Percentiles rank a stretch among this genome's conserved stretches.
These are phyloP conservation scores for Papilio demoleus DNA, from an alignment of 2,888 invertebrate species.

Conservation along the genomic window DNA sequence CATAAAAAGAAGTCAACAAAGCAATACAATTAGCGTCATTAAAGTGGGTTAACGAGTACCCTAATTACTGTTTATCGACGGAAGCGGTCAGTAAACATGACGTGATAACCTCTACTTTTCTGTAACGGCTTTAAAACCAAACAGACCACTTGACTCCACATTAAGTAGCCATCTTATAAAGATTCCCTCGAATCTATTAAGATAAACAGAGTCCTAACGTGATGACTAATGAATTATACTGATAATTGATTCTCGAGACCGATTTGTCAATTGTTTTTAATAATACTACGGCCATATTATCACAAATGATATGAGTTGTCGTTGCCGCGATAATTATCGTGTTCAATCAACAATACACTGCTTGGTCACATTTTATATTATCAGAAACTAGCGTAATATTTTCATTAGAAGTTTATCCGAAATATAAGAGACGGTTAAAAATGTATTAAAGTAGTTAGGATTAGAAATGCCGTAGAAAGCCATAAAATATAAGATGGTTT, in stretches of 20 bases:
- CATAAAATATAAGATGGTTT: too few species aligned
- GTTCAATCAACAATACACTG: too few species aligned
- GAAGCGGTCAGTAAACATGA: slow-evolving; percentile 21
- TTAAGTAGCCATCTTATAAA: not conserved
- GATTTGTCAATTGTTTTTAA: not conserved
- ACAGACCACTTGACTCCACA: slow-evolving; percentile 14
- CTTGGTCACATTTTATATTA: too few species aligned
- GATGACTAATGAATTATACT: too few species aligned
- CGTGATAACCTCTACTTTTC: slow-evolving; percentile 23
- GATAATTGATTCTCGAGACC: not conserved
- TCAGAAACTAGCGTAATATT: too few species aligned
- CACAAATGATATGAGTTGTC: too few species aligned
- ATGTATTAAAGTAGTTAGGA: too few species aligned
- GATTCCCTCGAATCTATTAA: not conserved
- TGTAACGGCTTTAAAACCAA: slow-evolving; percentile 21
- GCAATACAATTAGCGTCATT: slow-evolving; percentile 25
- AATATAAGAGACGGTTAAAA: too few species aligned
- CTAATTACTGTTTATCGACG: slow-evolving; percentile 22
- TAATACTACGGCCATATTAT: too few species aligned
- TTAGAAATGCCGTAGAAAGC: too few species aligned
- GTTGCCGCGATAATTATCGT: too few species aligned
- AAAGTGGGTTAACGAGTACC: slow-evolving; percentile 22
- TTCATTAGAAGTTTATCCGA: too few species aligned
- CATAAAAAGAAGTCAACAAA: slow-evolving; percentile 3
- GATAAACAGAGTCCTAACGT: not conserved